These are phyloP conservation scores for Garra rufa DNA, from an alignment of 2,113 vertebrate species.

Conservation along the genomic window DNA sequence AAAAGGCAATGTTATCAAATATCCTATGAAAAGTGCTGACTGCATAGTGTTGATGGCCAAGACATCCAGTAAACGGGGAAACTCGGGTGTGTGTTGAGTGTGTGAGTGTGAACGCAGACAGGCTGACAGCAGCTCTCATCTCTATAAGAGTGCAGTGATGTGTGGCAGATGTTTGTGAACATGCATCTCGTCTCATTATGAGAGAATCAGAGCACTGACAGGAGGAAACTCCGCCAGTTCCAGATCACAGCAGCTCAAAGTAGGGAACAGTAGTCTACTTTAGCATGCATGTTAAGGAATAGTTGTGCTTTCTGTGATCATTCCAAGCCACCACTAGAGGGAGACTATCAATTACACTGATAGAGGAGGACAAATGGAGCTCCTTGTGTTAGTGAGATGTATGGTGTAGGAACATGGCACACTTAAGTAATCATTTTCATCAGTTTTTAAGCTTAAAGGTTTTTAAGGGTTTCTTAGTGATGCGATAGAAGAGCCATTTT, in stretches of 20 bases:
- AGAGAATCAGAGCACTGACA: neutral
- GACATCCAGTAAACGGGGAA: neutral
- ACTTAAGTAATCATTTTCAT: too few relatives aligned
- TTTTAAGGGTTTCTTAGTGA: too few relatives aligned
- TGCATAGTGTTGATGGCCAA: neutral
- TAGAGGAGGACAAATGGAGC: neutral
- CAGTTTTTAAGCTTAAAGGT: too few relatives aligned
- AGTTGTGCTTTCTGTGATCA: neutral
- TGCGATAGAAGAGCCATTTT: too few relatives aligned
- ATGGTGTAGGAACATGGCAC: neutral
- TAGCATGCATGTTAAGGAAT: neutral
- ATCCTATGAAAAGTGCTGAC: neutral
- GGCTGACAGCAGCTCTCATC: slow-evolving; percentile 10
- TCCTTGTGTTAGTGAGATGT: neutral
- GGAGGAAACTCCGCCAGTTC: neutral
- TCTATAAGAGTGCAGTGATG: neutral
- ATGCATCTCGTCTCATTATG: neutral
- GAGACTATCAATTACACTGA: neutral
- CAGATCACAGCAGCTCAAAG: neutral
- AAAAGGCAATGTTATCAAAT: neutral
- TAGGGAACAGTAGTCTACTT: neutral
- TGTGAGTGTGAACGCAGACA: neutral
- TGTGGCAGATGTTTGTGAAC: slow-evolving; percentile 4
- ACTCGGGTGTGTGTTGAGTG: neutral
- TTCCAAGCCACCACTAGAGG: neutral